These are phyloP conservation scores for Epinephelus malabaricus DNA, from an alignment of 2,797 vertebrate species.

Conservation along the genomic window DNA sequence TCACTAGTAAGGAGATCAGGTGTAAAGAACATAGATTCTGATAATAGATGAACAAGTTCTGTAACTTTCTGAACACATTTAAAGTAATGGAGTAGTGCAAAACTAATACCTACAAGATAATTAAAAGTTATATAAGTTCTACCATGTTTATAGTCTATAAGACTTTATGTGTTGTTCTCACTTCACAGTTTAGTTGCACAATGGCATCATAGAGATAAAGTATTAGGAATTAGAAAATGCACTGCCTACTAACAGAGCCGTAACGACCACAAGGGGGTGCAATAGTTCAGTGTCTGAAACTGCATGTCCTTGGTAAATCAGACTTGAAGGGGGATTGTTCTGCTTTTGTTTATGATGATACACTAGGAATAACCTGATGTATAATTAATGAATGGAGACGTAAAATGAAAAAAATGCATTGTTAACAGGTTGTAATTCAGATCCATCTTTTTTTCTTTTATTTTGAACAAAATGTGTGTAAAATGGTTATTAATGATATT, in stretches of 20 bases:
- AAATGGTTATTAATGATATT: not conserved
- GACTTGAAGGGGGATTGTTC: not conserved
- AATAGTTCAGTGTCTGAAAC: slow-evolving; percentile 49
- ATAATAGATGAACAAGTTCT: not conserved
- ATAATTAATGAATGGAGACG: not conserved
- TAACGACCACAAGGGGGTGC: slow-evolving; percentile 67
- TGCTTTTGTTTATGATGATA: not conserved
- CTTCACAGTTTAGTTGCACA: not conserved
- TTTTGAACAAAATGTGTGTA: not conserved
- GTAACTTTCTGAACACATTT: not conserved
- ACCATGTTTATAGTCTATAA: not conserved
- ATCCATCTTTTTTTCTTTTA: not conserved
- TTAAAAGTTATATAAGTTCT: not conserved
- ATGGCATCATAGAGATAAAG: not conserved
- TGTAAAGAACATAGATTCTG: not conserved
- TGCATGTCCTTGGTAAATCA: not conserved
- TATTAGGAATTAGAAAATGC: not conserved
- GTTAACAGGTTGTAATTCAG: not conserved
- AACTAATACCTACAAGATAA: not conserved
- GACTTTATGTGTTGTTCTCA: not conserved
- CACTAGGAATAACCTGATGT: too few species aligned
- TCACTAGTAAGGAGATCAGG: not conserved
- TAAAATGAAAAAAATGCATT: not conserved
- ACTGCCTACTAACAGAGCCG: not conserved
- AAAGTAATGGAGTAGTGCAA: not conserved